Evolutionary conservation across 2,888 invertebrate genomes (phyloP).

Genomic region (Spilosoma lubricipeda): DNA sequence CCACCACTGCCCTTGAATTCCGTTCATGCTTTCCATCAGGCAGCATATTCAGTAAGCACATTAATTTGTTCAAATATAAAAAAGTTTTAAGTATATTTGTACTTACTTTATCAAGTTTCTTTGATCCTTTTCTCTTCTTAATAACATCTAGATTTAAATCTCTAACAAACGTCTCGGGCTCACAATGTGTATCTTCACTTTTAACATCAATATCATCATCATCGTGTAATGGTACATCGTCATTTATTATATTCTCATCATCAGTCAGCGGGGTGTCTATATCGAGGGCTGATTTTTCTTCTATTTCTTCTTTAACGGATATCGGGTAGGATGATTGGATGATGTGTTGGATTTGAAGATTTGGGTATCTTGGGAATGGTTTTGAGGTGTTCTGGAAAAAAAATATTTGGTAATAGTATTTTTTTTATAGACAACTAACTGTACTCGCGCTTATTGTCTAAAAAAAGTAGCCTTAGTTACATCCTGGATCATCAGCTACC

Average conservation of each 20-base stretch:
- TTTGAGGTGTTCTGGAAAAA: conserved; percentile 30
- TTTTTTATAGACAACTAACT: background rate
- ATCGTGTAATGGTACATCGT: background rate
- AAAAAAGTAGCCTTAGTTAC: no score
- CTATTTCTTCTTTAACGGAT: conserved; percentile 31
- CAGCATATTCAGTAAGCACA: no score
- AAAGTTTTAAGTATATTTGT: no score
- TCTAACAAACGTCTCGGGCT: conserved; percentile 69
- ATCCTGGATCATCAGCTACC: no score
- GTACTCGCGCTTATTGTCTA: no score
- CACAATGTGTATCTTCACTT: conserved; percentile 58
- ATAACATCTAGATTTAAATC: conserved; percentile 47
- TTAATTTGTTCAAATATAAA: no score
- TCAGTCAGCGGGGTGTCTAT: background rate
- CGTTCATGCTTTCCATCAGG: no score
- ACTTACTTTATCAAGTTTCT: conserved; percentile 20
- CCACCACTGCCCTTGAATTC: no score
- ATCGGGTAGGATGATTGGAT: background rate
- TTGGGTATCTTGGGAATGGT: conserved; percentile 8
- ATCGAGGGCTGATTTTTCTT: background rate
- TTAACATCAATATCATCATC: conserved; percentile 39
- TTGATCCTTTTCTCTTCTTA: conserved; percentile 21
- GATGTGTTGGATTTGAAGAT: background rate
- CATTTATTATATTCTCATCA: background rate
- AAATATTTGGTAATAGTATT: background rate